Evolutionary conservation across 2,797 vertebrate genomes (phyloP), one percentile per base, ranked within the genome.

Genomic region (Malurus splendens): DNA sequence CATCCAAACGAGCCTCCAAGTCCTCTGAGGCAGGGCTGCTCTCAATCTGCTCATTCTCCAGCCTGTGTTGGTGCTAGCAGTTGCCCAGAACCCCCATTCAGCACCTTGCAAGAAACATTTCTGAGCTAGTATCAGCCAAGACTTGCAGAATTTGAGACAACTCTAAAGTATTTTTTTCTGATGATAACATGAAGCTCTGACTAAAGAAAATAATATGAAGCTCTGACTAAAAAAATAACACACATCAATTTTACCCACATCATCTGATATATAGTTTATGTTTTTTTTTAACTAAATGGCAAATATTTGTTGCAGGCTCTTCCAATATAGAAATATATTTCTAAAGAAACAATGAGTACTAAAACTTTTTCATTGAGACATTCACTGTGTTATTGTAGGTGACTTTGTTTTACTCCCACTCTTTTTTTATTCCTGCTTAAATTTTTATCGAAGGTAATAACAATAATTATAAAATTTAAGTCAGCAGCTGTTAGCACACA

Each of bases 391-490:
- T 72, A 39, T 44, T 78, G 12, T 90, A 79, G 32, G 48, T 94
- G 54, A 86, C 79, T 93, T 96, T 94, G 61, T 92, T 87, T 64
- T 86, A 66, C n/a, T 74, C 19, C 27, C 14, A 38, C 36, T 48
- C 24, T 86, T 90, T 95, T 70, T 79, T 90, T 27, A 65, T 82
- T 89, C 22, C 47, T 88, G 48, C 67, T 94, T 95, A 95, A 93
- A 95, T 96, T 95, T 96, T 94, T 96, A 85, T 93, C 66, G 93
- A 79, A 57, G 42, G 44, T 90, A 94, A 93, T 94, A 94, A 92
- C 33, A 93, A 94, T 94, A 91, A 94, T 94, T 92, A 93, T 89
- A 94, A 94, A 94, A 86, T 89, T 41, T 91, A 95, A 94, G 68
- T 86, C 41, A 93, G 62, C 88, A 96, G 61, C 76, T 96, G 90